Base-by-base conservation (phyloP, 1,140 invertebrate species). In the Brachionus plicatilis region DNA sequence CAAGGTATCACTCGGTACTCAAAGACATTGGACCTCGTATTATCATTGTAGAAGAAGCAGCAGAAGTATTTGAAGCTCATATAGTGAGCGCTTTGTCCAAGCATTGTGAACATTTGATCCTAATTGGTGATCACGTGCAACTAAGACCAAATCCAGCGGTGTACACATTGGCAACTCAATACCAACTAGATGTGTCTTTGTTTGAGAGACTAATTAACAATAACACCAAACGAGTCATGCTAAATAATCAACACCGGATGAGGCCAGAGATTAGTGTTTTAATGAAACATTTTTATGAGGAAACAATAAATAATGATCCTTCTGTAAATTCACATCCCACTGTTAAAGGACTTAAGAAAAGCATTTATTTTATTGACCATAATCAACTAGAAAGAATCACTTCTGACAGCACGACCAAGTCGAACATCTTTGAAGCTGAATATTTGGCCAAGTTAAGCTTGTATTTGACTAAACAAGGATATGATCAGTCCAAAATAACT, bases 121-220 rank as follows among this genome's bases (percentile, higher is more conserved):
- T 86, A 65, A 86, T 86, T 76, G 85, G 85, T 50, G 85, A 86
- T 41, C 93, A 94, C 88, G 91, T 93, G 86, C 94, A 94, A 87
- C 87, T 94, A 45, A 91, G 93, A 84, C 94, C 94, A 0, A 91
- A 90, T 20, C 92, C 92, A 3, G 91, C 92, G 9, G 91, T 91
- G 72, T 92, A 92, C 87, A 87, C 89, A 50, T 87, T 94, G 53
- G 92, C 91, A 33, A 91, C 88, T 84, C 86, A 92, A 70, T 92
- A 90, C 86, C 89, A 92, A 65, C 88, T 93, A 20, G 92, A 94
- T 72, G 91, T 94, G 45, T 94, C 93, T 1, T 88, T 94, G 37
- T 94, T 94, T 87, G 93, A 94, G 87, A 91, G 93, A 45, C 91
- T 94, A 89, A 91, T 94, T 20, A 89, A 88, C 12, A 92, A 92